Evolutionary conservation across 1,140 invertebrate genomes (phyloP).

Genomic region (Euura lappo): DNA sequence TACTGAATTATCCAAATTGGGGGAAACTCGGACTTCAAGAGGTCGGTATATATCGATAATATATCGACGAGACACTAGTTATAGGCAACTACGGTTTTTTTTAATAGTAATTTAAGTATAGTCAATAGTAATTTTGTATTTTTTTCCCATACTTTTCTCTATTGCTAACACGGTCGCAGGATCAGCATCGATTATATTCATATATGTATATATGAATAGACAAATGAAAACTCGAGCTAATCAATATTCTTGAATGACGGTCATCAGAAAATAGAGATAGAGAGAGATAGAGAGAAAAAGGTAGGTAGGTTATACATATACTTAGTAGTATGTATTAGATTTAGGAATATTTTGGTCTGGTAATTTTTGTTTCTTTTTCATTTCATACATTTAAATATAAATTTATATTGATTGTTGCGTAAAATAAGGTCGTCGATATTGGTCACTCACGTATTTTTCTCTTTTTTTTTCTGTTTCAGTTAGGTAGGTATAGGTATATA

Average conservation of each 20-base stretch:
- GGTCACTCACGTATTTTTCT: constrained; percentile 14
- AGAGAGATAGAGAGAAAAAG: background rate
- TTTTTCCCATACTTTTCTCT: background rate
- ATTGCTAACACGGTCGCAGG: background rate
- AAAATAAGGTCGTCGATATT: constrained; percentile 15
- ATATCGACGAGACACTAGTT: constrained; percentile 37
- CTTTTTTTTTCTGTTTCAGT: background rate
- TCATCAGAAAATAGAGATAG: background rate
- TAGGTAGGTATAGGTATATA: too few relatives aligned
- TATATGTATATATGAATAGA: too few relatives aligned
- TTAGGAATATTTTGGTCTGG: background rate
- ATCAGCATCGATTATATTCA: too few relatives aligned
- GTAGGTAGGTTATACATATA: background rate
- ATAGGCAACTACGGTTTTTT: constrained; percentile 46
- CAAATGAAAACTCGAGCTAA: too few relatives aligned
- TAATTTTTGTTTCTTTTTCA: constrained; percentile 14
- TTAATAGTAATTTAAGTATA: background rate
- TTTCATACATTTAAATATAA: constrained; percentile 8
- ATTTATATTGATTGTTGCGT: constrained; percentile 14
- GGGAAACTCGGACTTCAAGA: constrained; percentile 22
- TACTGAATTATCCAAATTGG: constrained; percentile 12
- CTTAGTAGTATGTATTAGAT: constrained; percentile 9
- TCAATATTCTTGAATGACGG: too few relatives aligned
- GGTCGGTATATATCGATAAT: background rate
- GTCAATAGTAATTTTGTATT: background rate